A percentile compares a stretch with the other conserved stretches of the same genome.
Evolutionary conservation across 2,113 vertebrate species (phyloP).

Genomic region (Stegostoma tigrinum): DNA sequence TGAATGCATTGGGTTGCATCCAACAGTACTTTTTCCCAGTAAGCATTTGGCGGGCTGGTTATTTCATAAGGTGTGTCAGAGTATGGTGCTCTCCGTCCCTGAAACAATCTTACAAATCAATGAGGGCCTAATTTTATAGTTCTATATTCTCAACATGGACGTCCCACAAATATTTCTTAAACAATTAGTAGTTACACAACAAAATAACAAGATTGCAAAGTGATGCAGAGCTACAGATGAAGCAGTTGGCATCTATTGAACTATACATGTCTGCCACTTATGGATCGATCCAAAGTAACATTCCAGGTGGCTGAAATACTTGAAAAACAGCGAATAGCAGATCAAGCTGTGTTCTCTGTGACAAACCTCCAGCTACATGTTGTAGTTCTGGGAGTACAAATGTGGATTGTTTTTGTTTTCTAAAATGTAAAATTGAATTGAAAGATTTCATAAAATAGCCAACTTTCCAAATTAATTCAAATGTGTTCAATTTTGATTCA

Average conservation of each 20-base stretch:
- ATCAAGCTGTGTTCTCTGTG: not conserved
- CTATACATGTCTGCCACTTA: not conserved
- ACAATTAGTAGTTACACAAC: not conserved
- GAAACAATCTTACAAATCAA: not conserved
- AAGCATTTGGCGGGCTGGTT: not conserved
- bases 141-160: not conserved
- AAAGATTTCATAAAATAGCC: not conserved
- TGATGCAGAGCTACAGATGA: not conserved
- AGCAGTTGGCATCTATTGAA: not conserved
- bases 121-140: not conserved
- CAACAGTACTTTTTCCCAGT: not conserved
- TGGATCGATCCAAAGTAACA: not conserved
- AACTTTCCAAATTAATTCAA: not conserved
- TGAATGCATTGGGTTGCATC: not conserved
- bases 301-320: not conserved
- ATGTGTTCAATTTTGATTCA: not conserved
- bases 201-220: not conserved
- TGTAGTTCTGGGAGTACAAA: not conserved
- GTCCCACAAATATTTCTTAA: not conserved
- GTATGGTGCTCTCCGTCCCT: not conserved
- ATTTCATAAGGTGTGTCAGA: not conserved
- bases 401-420: not conserved
- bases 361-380: not conserved
- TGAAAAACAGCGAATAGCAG: not conserved
- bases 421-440: not conserved